These are phyloP conservation scores for Ormyrus rosae DNA, from an alignment of 2,888 invertebrate species.

Conservation along the genomic window DNA sequence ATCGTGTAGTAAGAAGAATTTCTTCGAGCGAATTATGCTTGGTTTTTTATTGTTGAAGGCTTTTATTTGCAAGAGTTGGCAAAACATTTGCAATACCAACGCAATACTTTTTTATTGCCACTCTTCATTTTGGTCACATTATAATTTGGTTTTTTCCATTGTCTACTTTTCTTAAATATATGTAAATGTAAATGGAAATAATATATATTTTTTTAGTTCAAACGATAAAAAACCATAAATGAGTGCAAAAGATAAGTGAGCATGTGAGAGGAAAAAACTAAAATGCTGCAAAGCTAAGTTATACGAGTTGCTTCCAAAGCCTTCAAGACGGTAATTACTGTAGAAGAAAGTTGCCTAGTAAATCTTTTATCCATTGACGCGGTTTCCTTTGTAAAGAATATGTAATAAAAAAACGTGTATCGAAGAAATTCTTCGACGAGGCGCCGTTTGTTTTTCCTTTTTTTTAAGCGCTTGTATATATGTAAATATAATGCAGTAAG, in stretches of 20 bases:
- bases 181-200: conserved; percentile 51
- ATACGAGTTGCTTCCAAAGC: conserved; percentile 55
- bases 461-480: conserved; percentile 70
- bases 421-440: conserved; percentile 55
- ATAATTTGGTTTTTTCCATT: conserved; percentile 35
- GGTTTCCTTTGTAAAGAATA: conserved; percentile 43
- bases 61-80: conserved; percentile 35
- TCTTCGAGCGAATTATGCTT: conserved; percentile 45
- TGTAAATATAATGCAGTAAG: conserved; percentile 72
- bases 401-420: conserved; percentile 48
- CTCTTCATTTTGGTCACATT: conserved; percentile 33
- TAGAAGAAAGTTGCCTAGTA: conserved; percentile 46
- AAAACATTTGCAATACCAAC: conserved; percentile 54
- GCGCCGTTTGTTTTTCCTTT: conserved; percentile 52
- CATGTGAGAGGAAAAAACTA: conserved; percentile 11
- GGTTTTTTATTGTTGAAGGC: conserved; percentile 4
- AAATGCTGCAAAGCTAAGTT: neutral
- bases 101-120: conserved; percentile 43
- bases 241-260: conserved; percentile 38
- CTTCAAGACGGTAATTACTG: conserved; percentile 41
- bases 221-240: conserved; percentile 29
- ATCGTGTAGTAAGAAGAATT: conserved; percentile 48
- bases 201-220: conserved; percentile 52
- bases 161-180: conserved; percentile 31
- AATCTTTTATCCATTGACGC: conserved; percentile 46